A percentile compares a stretch with the other conserved stretches of the same genome.
Evolutionary conservation across 2,113 vertebrate genomes (phyloP).

Genomic region (Hippocampus zosterae): DNA sequence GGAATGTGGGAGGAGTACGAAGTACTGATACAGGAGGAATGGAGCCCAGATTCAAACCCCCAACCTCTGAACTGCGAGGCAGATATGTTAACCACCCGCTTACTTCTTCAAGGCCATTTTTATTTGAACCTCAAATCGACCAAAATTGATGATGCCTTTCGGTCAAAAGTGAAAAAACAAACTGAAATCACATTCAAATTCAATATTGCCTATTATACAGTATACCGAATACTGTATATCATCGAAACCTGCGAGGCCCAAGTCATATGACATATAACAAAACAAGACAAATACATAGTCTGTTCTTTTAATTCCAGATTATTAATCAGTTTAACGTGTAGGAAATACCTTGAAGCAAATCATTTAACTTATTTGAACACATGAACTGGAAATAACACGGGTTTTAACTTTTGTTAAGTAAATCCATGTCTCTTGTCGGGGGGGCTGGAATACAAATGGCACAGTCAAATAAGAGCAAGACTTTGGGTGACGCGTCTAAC

Average conservation of each 20-base stretch:
- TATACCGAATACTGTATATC: not conserved
- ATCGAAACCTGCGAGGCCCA: not conserved
- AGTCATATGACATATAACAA: not conserved
- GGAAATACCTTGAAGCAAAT: no score
- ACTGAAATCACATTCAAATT: not conserved
- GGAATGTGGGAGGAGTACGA: not conserved
- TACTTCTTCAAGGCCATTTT: not conserved
- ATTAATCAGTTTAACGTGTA: no score
- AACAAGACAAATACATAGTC: no score
- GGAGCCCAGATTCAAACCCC: not conserved
- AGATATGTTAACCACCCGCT: not conserved
- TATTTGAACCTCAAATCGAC: not conserved
- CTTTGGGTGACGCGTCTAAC: no score
- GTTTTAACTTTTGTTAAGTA: no score
- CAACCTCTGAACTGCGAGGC: not conserved
- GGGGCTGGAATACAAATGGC: no score
- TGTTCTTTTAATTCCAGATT: no score
- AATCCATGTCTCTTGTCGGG: no score
- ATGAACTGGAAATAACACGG: no score
- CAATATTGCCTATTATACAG: not conserved
- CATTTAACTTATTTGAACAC: no score
- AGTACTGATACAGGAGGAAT: not conserved
- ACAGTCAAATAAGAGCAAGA: no score
- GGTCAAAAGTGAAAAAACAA: not conserved
- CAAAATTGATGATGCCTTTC: not conserved